phyloP scores from a whole-genome alignment of 1,140 invertebrate species.

The Euglossa dilemma region DNA sequence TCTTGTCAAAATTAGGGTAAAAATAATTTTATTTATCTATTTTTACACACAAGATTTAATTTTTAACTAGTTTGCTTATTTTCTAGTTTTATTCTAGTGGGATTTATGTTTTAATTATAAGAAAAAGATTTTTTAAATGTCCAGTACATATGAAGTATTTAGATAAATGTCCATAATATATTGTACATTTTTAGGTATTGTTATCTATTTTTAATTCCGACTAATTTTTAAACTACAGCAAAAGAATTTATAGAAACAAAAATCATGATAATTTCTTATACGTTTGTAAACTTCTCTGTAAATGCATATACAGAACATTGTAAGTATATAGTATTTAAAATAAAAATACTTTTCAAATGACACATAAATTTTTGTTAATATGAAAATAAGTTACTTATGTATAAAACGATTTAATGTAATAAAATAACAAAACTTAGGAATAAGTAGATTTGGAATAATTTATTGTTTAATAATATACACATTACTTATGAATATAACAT shows the following conservation, averaged over 20 bases:
- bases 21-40: neutral
- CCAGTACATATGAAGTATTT: neutral
- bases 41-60: conserved; percentile 2
- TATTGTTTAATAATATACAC: conserved; percentile 60
- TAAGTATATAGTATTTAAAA: conserved; percentile 3
- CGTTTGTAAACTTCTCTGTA: conserved; percentile 12
- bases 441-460: conserved; percentile 43
- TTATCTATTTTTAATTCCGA: neutral
- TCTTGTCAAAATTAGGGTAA: neutral
- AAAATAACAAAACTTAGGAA: conserved; percentile 20
- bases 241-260: neutral
- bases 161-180: neutral
- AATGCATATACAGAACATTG: conserved; percentile 8
- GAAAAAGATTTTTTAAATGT: neutral
- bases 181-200: neutral
- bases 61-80: neutral
- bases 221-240: neutral
- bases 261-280: neutral
- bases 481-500: conserved; percentile 30
- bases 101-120: neutral
- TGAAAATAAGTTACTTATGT: neutral
- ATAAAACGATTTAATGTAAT: conserved; percentile 19
- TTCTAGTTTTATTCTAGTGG: conserved; percentile 20
- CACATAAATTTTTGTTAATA: neutral
- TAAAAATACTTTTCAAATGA: conserved; percentile 29